phyloP scores from a whole-genome alignment of 2,888 invertebrate genomes.

The Chromoteleia sp. region DNA sequence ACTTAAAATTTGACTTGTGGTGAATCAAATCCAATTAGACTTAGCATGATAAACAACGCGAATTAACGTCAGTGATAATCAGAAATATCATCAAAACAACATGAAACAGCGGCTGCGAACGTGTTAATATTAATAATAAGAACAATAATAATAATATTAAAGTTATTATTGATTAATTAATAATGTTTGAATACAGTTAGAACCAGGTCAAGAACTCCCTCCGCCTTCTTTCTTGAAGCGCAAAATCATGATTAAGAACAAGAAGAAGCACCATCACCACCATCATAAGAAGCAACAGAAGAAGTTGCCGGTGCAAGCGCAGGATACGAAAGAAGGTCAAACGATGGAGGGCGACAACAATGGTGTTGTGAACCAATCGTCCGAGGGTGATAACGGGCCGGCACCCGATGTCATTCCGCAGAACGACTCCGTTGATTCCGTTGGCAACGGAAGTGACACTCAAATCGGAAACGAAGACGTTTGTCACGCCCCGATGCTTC shows the following conservation, averaged over 20 bases:
- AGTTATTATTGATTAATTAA: constrained; percentile 10
- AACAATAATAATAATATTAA: no score
- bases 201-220: constrained; percentile 91
- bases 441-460: constrained; percentile 75
- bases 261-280: constrained; percentile 96
- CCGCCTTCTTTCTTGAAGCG: constrained; percentile 93
- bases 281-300: constrained; percentile 88
- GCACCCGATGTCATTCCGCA: constrained; percentile 81
- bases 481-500: constrained; percentile 87
- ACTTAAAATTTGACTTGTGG: no score
- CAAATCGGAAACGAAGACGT: constrained; percentile 88
- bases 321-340: constrained; percentile 79
- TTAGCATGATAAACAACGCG: no score
- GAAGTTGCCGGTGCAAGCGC: constrained; percentile 80
- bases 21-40: no score
- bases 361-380: constrained; percentile 75
- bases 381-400: constrained; percentile 81
- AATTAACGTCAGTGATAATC: no score
- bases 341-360: constrained; percentile 84
- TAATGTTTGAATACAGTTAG: constrained; percentile 83
- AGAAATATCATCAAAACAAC: no score
- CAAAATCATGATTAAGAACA: constrained; percentile 98
- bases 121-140: no score
- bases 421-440: constrained; percentile 77
- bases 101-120: no score